Conservation (phyloP, 2,113 vertebrate genomes). For the Clinocottus analis region DNA sequence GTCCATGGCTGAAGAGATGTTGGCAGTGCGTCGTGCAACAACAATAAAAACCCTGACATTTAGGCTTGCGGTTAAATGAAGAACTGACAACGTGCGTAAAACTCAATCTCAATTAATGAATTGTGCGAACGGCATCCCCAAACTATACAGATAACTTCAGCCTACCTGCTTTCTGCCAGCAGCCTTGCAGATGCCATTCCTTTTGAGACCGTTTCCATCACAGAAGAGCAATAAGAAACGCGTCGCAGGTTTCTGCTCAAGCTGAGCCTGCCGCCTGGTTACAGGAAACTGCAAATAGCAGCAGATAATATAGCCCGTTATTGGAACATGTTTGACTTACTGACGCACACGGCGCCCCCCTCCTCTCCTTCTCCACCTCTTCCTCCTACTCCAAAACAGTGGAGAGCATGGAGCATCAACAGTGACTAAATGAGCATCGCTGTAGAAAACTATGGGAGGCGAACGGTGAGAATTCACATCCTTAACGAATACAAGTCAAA, state of each 20-base stretch:
- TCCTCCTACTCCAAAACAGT: constrained; percentile 65
- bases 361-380: constrained; percentile 1
- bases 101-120: neutral
- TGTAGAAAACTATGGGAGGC: constrained; percentile 9
- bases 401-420: constrained; percentile 43
- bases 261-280: constrained; percentile 64
- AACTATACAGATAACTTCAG: constrained; percentile 36
- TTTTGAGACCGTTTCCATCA: constrained; percentile 45
- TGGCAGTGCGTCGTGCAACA: neutral
- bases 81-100: neutral
- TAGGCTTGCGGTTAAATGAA: neutral
- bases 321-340: constrained; percentile 76
- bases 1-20: constrained; percentile 39
- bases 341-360: constrained; percentile 65
- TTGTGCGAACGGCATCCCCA: neutral
- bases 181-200: constrained; percentile 34
- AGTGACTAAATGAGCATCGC: constrained; percentile 15
- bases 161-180: constrained; percentile 59
- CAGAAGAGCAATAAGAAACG: constrained; percentile 13
- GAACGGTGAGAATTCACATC: neutral
- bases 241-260: constrained; percentile 48
- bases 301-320: constrained; percentile 71
- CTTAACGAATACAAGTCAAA: neutral
- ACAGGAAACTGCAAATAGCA: constrained; percentile 79
- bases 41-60: neutral